A percentile compares a stretch with the other conserved stretches of the same genome.
Conservation (phyloP, 2,888 invertebrate genomes). For the Ichneumon xanthorius region DNA sequence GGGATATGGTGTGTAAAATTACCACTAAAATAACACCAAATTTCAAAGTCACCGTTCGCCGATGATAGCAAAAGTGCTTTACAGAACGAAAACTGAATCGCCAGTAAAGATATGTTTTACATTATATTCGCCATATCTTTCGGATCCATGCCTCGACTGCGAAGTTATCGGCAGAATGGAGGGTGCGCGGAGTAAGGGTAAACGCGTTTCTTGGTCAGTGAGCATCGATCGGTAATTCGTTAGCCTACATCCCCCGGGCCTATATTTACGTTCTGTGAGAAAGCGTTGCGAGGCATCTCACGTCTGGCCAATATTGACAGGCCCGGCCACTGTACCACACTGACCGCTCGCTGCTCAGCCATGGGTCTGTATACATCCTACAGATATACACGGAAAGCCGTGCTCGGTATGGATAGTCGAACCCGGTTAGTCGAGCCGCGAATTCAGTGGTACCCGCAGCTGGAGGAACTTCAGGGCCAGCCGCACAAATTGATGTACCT, state of each 20-base stretch:
- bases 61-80: too few species aligned
- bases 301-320: constrained; percentile 69
- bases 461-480: constrained; percentile 8
- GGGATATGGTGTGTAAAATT: not conserved
- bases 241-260: constrained; percentile 20
- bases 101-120: not conserved
- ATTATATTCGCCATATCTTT: not conserved
- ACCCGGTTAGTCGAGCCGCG: constrained; percentile 19
- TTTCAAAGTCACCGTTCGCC: too few species aligned
- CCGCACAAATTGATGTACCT: constrained; percentile 58
- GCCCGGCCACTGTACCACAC: constrained; percentile 50
- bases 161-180: not conserved
- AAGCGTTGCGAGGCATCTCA: constrained; percentile 63
- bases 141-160: not conserved
- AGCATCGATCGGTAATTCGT: constrained; percentile 48
- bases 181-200: not conserved
- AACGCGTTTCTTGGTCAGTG: not conserved
- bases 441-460: constrained; percentile 35
- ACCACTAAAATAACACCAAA: too few species aligned
- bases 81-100: too few species aligned
- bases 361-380: constrained; percentile 25
- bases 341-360: constrained; percentile 40
- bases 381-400: constrained; percentile 1
- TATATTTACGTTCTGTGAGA: constrained; percentile 50
- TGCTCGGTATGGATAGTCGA: constrained; percentile 24